Evolutionary conservation across 2,797 vertebrate genomes (phyloP), one percentile per base, ranked within the genome.

Genomic region (Pampus argenteus): DNA sequence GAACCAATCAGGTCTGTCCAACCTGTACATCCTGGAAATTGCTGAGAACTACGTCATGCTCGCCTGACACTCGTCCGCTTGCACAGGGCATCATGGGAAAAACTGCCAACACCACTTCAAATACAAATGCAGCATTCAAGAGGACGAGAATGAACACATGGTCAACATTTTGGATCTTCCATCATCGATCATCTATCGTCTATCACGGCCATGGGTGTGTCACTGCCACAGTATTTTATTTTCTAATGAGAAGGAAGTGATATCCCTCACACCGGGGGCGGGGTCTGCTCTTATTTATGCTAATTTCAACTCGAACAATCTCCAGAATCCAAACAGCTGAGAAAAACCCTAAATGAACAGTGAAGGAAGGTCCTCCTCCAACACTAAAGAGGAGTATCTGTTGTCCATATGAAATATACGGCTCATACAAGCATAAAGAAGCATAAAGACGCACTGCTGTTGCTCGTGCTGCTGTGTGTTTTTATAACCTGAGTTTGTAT

Each of bases 1-100:
- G 9, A 93, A 96, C 40, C 94, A 93, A 11, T 87, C 82, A 0
- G 95, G 94, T 6, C 70, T 94, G 61, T 96, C 95, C 85, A 97
- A 96, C 85, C 92, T 98, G 61, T 97, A 96, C 45, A 79, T 97
- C 75, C 93, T 96, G 86, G 96, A 96, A 83, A 87, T 91, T 0
- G 92, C 90, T 5, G 92, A 94, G 85, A 91, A 88, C 70, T 86
- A 90, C 10, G 73, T 92, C 49, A 74, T 91, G 58, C 67, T 93
- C 29, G 67, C 89, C 29, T 95, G 83, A 95, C 28, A 31, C 22
- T 25, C 9, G 38, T 10, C 34, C 49, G 52, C 55, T 13, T 36
- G 18, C 38, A 22, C 2, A 38, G 14, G 52, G 71, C 75, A 23
- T 52, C 77, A 66, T 79, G 88, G 89, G 84, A 74, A 17, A 65